Evolutionary conservation across 2,888 invertebrate species (phyloP).

Genomic region (Zaprionus bogoriensis): DNA sequence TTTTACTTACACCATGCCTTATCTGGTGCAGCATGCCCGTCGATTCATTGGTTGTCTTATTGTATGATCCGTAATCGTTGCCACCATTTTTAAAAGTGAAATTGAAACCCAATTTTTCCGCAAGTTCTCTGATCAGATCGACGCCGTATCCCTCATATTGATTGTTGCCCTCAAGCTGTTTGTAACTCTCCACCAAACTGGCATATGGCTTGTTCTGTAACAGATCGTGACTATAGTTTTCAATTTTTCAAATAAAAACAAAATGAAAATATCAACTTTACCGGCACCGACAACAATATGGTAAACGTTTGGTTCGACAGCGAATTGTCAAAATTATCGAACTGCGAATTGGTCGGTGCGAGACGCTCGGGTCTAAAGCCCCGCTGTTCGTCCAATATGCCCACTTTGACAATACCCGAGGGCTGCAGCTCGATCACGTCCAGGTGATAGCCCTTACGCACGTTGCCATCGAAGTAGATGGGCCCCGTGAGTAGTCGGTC

Average conservation of each 20-base stretch:
- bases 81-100: constrained; percentile 90
- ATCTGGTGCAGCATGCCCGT: constrained; percentile 94
- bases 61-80: constrained; percentile 89
- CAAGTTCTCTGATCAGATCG: constrained; percentile 91
- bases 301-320: constrained; percentile 88
- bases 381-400: constrained; percentile 87
- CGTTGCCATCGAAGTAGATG: constrained; percentile 91
- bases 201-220: constrained; percentile 89
- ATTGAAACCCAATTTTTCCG: constrained; percentile 90
- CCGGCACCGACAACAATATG: constrained; percentile 88
- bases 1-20: constrained; percentile 84
- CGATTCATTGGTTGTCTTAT: constrained; percentile 87
- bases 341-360: constrained; percentile 81
- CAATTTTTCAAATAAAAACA: not conserved
- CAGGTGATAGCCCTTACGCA: constrained; percentile 87
- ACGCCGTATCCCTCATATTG: constrained; percentile 94
- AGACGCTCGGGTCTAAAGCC: constrained; percentile 85
- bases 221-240: not conserved
- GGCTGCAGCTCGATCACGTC: constrained; percentile 87
- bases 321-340: constrained; percentile 85
- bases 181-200: constrained; percentile 89
- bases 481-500: constrained; percentile 86
- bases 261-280: constrained; percentile 52
- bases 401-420: constrained; percentile 87
- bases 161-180: constrained; percentile 89